Evolutionary conservation across 2,888 invertebrate species (phyloP), one percentile per base, ranked within the genome.

Genomic region (Cheilosia grossa): DNA sequence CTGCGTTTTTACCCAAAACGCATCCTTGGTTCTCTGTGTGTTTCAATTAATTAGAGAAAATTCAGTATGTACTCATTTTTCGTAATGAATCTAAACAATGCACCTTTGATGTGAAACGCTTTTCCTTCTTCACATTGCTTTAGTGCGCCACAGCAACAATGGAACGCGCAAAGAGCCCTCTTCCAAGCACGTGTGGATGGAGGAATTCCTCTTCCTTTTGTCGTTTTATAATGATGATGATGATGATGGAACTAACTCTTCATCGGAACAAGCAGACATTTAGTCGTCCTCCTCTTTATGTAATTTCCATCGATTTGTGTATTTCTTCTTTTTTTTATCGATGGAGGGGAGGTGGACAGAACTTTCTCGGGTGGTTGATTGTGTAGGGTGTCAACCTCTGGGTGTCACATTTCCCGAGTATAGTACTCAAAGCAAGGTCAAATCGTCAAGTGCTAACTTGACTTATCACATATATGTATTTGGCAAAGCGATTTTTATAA

Each of bases 301-400:
- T 74, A 74, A 82, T 74, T 83, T 74, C 53, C 51, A 83, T 83
- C 63, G 79, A 83, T 83, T 74, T 59, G 58, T 79, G 33, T 30
- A 7, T 47, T 27, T 27, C 0, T 17, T 44, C 17, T 17, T 44
- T n/a, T n/a, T 2, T 47, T 47, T 9, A 9, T 51, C 27, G 51
- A 17, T 24, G 2, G 2, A 0, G 15, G 10, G n/a, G 30, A 19
- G 42, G 17, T 63, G 30, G 42, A 66, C 58, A 58, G 19, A 24
- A 51, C 19, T 19, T 42, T 49, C 17, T 24, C 51, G 37, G 37
- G 37, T 6, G 37, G 37, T 10, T 33, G 10, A 2, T 33, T 33
- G 37, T 37, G 15, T 0, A 51, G 51, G 51, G 21, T 51, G 19
- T 44, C 53, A 47, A 49, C 27, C 59, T 7, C 33, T 33, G 17